Evolutionary conservation across 1,140 invertebrate species (phyloP), one percentile per base, ranked within the genome.

Genomic region (Drosophila sp.): DNA sequence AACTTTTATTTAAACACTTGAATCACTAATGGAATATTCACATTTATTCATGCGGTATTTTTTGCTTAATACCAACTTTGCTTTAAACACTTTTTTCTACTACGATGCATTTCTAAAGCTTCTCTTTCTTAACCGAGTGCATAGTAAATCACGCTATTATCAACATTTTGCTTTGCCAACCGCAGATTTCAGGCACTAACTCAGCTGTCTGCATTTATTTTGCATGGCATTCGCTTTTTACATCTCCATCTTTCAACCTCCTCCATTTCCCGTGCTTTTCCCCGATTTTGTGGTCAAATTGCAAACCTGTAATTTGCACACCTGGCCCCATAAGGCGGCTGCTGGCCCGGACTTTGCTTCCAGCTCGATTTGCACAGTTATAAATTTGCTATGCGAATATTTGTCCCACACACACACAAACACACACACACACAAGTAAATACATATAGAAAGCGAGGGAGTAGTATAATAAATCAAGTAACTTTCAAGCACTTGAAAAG

Each of bases 401-500:
- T 87, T 87, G 83, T 89, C 79, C 63, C 66, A 32, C 57, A 41
- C 41, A 51, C 46, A 58, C 46, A 59, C 36, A 65, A n/a, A n/a
- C 48, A 67, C 29, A 72, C 46, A 66, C 7, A 45, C 38, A 54
- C 16, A 25, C 13, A 38, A n/a, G 14, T 13, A 54, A 0, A 53
- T n/a, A 45, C 18, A 58, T 18, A 64, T 11, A 25, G 5, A 32
- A 25, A 40, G 50, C 36, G 38, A 14, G 64, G 40, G 57, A 72
- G 46, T 66, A 59, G 80, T 63, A 62, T 80, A 89, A 89, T 89
- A 89, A 89, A 89, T 89, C 83, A 89, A 89, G 83, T 81, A 83
- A 89, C 79, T 89, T 89, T 77, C 80, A 78, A 80, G 84, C 73
- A 80, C 83, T 89, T 82, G 79, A 83, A 83, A 89, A 89, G 76